phyloP scores from a whole-genome alignment of 1,140 invertebrate genomes.

The Wiebesia pumilae region DNA sequence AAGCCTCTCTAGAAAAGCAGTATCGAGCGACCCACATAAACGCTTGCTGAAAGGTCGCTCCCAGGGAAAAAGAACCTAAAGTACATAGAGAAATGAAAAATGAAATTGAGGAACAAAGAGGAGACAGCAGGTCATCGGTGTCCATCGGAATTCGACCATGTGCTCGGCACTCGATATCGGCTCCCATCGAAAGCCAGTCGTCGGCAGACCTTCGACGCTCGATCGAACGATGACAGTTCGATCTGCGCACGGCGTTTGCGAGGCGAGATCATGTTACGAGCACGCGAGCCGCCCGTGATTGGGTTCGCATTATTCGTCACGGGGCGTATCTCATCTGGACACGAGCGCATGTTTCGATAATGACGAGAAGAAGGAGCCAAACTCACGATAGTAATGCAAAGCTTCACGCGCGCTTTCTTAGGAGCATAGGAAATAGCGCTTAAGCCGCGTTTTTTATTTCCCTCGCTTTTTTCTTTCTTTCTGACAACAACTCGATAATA shows the following conservation, averaged over 20 bases:
- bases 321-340: not conserved
- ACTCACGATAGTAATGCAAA: not conserved
- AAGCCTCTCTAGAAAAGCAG: not conserved
- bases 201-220: not conserved
- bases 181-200: not conserved
- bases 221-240: not conserved
- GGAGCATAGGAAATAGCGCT: too few species aligned
- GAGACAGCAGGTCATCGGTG: not conserved
- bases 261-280: slow-evolving; percentile 5
- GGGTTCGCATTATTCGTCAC: not conserved
- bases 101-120: too few species aligned
- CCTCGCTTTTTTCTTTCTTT: too few species aligned
- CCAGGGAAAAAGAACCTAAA: not conserved
- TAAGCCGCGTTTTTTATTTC: not conserved
- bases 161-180: not conserved
- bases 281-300: slow-evolving; percentile 14
- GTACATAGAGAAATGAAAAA: not conserved
- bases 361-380: not conserved
- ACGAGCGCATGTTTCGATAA: not conserved
- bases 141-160: not conserved
- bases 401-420: too few species aligned
- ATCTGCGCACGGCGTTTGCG: not conserved
- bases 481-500: too few species aligned
- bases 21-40: not conserved
- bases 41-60: not conserved